phyloP scores from a whole-genome alignment of 2,113 vertebrate species.

The Nothobranchius kuhntae region DNA sequence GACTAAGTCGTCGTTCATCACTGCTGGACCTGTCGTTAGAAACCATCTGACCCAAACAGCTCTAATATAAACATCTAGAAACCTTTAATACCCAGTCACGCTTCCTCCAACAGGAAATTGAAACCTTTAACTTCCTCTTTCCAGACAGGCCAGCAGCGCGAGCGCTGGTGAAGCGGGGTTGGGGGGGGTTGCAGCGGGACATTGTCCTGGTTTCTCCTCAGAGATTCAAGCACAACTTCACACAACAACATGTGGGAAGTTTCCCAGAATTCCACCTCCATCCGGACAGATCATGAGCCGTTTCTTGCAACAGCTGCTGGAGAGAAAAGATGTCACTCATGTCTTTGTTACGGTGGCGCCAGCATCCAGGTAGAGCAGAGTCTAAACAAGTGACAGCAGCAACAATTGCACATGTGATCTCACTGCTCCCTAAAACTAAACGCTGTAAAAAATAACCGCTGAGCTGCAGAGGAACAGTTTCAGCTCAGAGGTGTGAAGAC shows the following conservation, averaged over 20 bases:
- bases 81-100: not conserved
- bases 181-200: no score
- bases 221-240: not conserved
- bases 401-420: not conserved
- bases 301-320: no score
- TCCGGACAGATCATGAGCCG: no score
- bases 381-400: not conserved
- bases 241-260: not conserved
- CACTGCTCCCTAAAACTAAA: not conserved
- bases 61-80: slow-evolving; percentile 12
- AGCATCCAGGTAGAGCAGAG: no score
- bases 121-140: slow-evolving; percentile 45
- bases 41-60: not conserved
- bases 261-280: slow-evolving; percentile 15
- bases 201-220: no score
- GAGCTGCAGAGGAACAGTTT: not conserved
- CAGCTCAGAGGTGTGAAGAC: not conserved
- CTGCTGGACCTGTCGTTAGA: not conserved
- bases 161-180: not conserved
- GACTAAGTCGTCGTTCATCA: no score
- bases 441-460: not conserved
- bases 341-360: no score
- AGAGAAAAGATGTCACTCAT: no score
- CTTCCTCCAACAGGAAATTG: slow-evolving; percentile 29
- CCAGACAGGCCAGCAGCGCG: not conserved